Evolutionary conservation across 2,888 invertebrate genomes (phyloP), one percentile per base, ranked within the genome.

Genomic region (Drosophila atroscutellata): DNA sequence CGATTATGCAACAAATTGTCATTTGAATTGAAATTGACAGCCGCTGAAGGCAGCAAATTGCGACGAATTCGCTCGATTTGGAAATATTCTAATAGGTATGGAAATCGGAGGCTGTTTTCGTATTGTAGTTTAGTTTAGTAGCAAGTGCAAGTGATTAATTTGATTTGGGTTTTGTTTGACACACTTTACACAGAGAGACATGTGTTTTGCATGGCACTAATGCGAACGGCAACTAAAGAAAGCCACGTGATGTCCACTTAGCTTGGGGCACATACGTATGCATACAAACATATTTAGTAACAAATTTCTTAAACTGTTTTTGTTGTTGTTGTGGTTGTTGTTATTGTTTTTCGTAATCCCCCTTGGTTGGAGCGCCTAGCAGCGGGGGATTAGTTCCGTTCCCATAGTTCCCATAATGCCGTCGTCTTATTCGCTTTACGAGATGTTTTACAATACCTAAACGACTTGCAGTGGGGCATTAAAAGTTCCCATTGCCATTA

Each of bases 1-100:
- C 83, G 86, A 86, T 89, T 89, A 84, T 89, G 86, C 82, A 88
- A 89, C 87, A 86, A 89, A 89, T 89, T 87, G 87, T 81, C 86
- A 85, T 73, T 89, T 87, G 73, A 89, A 89, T 86, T 89, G 81
- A 81, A 81, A 80, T 77, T 89, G 86, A 87, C 89, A 89, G 85
- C 71, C 77, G 63, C 58, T 72, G 75, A 72, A 77, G 80, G 73
- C 67, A 64, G 58, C 49, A 67, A 42, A 60, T 72, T 58, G 36
- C 77, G 77, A 74, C 69, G 55, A 57, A 55, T 61, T 62, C 42
- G 45, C 45, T 51, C 64, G 56, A 81, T 70, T 69, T 65, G 66
- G 63, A 20, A 20, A 4, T 45, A 45, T 45, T 39, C n/a, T 28
- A 55, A 8, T 34, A 11, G 36, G 18, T 18, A 24, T 26, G 9